A percentile compares a stretch with the other conserved stretches of the same genome.
Evolutionary conservation across 1,140 invertebrate genomes (phyloP).

Genomic region (Drosophila asahinai): DNA sequence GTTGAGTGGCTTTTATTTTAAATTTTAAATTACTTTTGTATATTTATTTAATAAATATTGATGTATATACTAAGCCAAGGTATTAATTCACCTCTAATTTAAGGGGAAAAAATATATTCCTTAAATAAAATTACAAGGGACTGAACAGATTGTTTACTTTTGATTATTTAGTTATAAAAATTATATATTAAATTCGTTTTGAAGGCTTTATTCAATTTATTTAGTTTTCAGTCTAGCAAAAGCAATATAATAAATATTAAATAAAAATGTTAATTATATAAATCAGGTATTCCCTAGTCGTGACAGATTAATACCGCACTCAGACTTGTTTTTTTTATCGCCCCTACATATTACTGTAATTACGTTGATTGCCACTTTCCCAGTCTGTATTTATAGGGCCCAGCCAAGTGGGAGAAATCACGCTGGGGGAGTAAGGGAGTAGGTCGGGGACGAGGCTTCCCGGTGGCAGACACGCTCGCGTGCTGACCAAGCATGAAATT

Average conservation of each 20-base stretch:
- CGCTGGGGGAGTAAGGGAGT: slow-evolving; percentile 44
- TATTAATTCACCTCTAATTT: too few species aligned
- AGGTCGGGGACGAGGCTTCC: slow-evolving; percentile 3
- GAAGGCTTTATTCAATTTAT: too few species aligned
- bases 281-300: slow-evolving; percentile 16
- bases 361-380: slow-evolving; percentile 62
- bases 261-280: too few species aligned
- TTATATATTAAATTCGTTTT: too few species aligned
- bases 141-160: too few species aligned
- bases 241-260: too few species aligned
- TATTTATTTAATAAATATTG: background rate
- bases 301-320: background rate
- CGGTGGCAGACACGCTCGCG: slow-evolving; percentile 14
- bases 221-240: background rate
- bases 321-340: slow-evolving; percentile 9
- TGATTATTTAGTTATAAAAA: background rate
- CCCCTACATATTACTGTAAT: slow-evolving; percentile 45
- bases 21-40: background rate
- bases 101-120: too few species aligned
- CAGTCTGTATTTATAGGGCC: slow-evolving; percentile 38
- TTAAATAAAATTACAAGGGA: background rate
- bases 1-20: background rate
- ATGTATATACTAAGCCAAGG: too few species aligned
- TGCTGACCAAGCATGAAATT: slow-evolving; percentile 58
- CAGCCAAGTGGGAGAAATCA: slow-evolving; percentile 35